phyloP scores from a whole-genome alignment of 1,140 invertebrate species.

The Mamestra configurata region DNA sequence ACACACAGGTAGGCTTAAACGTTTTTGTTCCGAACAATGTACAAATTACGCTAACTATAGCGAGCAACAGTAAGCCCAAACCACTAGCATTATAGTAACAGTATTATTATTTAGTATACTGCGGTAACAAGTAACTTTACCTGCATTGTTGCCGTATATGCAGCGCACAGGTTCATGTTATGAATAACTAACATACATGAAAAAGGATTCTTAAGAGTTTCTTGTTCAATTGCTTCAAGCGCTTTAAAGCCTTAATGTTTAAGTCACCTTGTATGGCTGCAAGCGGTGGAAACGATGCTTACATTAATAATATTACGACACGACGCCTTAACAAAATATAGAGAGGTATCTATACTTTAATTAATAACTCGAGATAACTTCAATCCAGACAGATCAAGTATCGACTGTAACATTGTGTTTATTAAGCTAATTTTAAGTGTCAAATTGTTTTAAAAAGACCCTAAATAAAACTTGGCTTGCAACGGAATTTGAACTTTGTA shows the following conservation, averaged over 20 bases:
- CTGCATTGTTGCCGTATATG: conserved; percentile 19
- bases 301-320: conserved; percentile 17
- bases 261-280: conserved; percentile 3
- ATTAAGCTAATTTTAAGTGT: no score
- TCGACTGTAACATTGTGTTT: no score
- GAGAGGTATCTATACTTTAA: neutral
- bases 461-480: no score
- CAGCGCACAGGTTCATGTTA: neutral
- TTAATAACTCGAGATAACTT: no score
- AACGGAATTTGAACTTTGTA: no score
- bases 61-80: neutral
- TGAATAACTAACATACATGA: neutral
- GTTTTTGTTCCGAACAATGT: neutral
- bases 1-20: neutral
- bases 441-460: no score
- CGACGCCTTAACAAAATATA: neutral
- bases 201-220: neutral
- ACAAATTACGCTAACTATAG: neutral
- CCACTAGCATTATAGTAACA: neutral
- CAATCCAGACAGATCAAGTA: no score
- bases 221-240: conserved; percentile 2
- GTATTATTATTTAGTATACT: conserved; percentile 22
- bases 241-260: conserved; percentile 1
- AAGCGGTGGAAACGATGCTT: neutral
- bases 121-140: conserved; percentile 15